A percentile compares a stretch with the other conserved stretches of the same genome.
Evolutionary conservation across 2,113 vertebrate species (phyloP).

Genomic region (Ictidomys tridecemlineatus): DNA sequence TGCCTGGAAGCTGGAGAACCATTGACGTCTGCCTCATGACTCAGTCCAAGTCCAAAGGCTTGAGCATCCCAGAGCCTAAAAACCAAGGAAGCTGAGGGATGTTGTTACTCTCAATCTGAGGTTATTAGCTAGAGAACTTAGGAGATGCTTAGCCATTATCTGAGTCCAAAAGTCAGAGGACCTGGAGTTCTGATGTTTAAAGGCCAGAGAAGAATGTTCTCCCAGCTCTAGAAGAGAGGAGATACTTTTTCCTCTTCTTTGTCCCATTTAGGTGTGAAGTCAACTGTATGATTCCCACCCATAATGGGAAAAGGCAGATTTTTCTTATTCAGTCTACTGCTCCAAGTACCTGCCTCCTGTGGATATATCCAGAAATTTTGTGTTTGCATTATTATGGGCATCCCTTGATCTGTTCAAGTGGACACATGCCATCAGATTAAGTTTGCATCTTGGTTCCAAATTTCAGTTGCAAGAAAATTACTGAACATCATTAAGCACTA

Average conservation of each 20-base stretch:
- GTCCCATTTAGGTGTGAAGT: fast-evolving
- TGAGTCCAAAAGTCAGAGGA: not conserved
- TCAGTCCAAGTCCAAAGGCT: not conserved
- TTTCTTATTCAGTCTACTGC: not conserved
- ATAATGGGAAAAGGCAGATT: not conserved
- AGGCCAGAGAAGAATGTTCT: not conserved
- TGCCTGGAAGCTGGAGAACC: not conserved
- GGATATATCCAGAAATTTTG: not conserved
- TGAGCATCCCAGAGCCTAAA: not conserved
- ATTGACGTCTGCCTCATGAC: not conserved
- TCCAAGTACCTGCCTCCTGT: not conserved
- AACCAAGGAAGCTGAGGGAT: too few species aligned
- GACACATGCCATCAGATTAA: not conserved
- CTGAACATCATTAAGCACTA: not conserved
- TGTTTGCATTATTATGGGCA: not conserved
- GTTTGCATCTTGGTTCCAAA: not conserved
- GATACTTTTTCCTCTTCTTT: not conserved
- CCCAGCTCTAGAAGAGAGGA: too few species aligned
- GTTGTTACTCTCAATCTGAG: not conserved
- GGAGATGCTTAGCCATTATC: fast-evolving
- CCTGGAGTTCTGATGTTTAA: not conserved
- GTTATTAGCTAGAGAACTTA: not conserved
- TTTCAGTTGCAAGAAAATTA: not conserved
- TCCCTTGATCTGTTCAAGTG: not conserved
- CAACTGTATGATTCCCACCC: not conserved